A percentile compares a stretch with the other conserved stretches of the same genome.
Evolutionary conservation across 2,797 vertebrate genomes (phyloP).

Genomic region (Anabas testudineus): DNA sequence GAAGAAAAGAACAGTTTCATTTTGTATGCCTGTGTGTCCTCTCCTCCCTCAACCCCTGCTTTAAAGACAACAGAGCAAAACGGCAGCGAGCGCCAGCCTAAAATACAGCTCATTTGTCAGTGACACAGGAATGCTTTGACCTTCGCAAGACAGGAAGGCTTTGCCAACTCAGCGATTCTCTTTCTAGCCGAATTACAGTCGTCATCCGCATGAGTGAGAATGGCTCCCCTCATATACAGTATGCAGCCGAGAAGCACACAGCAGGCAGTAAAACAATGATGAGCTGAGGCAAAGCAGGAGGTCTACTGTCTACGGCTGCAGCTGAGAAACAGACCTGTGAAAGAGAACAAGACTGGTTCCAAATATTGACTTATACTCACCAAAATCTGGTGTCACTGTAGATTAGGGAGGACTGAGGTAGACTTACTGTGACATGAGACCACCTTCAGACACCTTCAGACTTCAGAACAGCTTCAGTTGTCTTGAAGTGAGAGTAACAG

Average conservation of each 20-base stretch:
- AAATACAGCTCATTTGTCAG: conserved; percentile 75
- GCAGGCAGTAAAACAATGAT: background rate
- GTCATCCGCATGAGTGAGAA: conserved; percentile 69
- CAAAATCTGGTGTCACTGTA: no score
- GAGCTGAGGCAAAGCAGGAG: conserved; percentile 3
- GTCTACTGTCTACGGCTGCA: background rate
- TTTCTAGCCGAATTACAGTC: conserved; percentile 64
- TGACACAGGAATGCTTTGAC: conserved; percentile 71
- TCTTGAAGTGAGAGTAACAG: no score
- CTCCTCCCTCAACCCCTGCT: conserved; percentile 17
- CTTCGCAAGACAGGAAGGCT: conserved; percentile 69
- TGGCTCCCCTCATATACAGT: conserved; percentile 15
- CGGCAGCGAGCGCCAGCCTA: conserved; percentile 35
- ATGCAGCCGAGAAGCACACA: conserved; percentile 5
- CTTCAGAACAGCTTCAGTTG: background rate
- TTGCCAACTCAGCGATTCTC: conserved; percentile 72
- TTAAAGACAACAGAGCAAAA: conserved; percentile 69
- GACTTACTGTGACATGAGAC: no score
- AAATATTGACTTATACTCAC: no score
- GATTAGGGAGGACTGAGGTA: no score
- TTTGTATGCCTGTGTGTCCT: background rate
- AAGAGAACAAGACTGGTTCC: no score
- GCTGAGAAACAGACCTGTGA: background rate
- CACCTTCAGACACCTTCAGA: background rate
- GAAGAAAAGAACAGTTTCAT: no score